Evolutionary conservation across 2,113 vertebrate species (phyloP), one percentile per base, ranked within the genome.

Genomic region (Xenus cinereus): DNA sequence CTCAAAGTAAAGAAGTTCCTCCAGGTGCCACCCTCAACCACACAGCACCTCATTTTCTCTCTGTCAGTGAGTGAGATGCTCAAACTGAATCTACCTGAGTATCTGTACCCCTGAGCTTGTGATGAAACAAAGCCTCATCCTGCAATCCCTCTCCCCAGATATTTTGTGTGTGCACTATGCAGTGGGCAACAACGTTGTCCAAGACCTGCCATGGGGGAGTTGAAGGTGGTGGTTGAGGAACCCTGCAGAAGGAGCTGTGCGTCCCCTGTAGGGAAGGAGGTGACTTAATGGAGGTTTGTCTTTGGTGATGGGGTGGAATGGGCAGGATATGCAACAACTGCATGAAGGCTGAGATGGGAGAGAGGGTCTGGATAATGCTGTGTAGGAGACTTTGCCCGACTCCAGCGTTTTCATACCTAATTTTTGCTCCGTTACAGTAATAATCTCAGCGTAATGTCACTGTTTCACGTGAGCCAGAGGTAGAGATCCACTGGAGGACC

Each of bases 401-500:
- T 82, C 33, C 46, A 37, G 1, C 1, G 0, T 3, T 48, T 56
- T 9, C 14, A 3, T 16, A 4, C 5, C 0, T 6, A 14, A 4
- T 7, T 64, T 60, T 67, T 56, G 8, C 20, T 64, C 39, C 2
- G 0, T 20, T 80, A 21, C 8, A 32, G 9, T 67, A 28, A 32
- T 2, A 45, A 37, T 9, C 9, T 75, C 71, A 45, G 24, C 2
- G 1, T 39, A 30, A 43, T 8, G 12, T 75, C 19, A 1, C 28
- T 48, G 14, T 57, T 64, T 51, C 23, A 16, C 5, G 2, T 0
- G 12, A 68, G 26, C 43, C n/a, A 41, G 9, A 0, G 6, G 8
- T 39, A 16, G 13, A 33, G 78, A 4, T 10, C 59, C 9, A 1
- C 7, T 22, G 64, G 33, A 84, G 9, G 21, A 67, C 62, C 10